Base-by-base conservation (phyloP, 2,888 invertebrate genomes). In the Tipula unca region DNA sequence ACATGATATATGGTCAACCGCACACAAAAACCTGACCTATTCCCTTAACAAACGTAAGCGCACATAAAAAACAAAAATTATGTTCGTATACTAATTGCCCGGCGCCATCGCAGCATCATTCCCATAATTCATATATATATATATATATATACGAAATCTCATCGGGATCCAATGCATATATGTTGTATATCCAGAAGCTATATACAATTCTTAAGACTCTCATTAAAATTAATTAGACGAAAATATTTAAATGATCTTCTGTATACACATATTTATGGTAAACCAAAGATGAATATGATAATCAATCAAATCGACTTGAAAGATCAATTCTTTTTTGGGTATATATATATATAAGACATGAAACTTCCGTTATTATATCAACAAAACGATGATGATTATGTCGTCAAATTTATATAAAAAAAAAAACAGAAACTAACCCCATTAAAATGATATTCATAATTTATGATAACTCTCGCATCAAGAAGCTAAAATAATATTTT, bases 381-480 rank as follows among this genome's bases (percentile, higher is more conserved):
- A 48, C 48, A 69, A 69, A 69, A 69, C 69, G 25, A 69, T 69
- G 25, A 69, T 69, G 69, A 69, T 69, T 69, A 69, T 69, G 69
- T 69, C 69, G 69, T 69, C 69, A 69, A 69, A 25, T 69, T n/a
- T 39, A 10, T 39, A 39, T 39, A 13, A 48, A 17, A 4, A 1
- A 39, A 54, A 32, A 48, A 20, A 10, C 48, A 17, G 20, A 48
- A 48, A 48, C 17, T 17, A 48, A 69, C 69, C 69, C 69, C 69
- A 69, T 69, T 69, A 69, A 69, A 69, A 69, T 69, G 25, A 69
- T 69, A 69, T 69, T 69, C 69, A 69, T 69, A 69, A 69, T 69
- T 69, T 69, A 69, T 69, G 69, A 69, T 69, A 69, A 69, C 69
- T 69, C 69, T 69, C 69, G n/a, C 6, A 39, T 6, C 10, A 13